Percentiles rank a stretch among this genome's conserved stretches.
phyloP scores from a whole-genome alignment of 2,113 vertebrate genomes.

The Barbus barbus region DNA sequence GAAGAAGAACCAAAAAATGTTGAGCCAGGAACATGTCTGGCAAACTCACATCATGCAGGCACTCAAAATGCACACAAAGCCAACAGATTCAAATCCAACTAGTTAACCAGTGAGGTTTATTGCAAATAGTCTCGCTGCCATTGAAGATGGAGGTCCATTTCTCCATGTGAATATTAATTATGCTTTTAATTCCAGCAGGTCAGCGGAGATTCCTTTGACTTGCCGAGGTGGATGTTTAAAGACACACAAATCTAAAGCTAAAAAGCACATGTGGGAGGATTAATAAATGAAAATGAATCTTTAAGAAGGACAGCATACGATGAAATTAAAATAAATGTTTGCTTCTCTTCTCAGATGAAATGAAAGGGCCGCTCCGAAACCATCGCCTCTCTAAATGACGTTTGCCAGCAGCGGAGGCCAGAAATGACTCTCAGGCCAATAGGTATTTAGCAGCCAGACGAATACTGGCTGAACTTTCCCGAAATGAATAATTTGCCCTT shows the following conservation, averaged over 20 bases:
- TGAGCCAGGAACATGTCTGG: background rate
- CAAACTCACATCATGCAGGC: background rate
- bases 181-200: constrained; percentile 27
- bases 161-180: background rate
- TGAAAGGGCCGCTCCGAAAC: background rate
- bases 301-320: constrained; percentile 6
- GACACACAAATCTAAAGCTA: constrained; percentile 23
- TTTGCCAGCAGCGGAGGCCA: background rate
- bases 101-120: constrained; percentile 4
- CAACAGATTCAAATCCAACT: background rate
- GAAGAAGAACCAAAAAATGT: background rate
- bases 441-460: constrained; percentile 69
- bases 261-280: constrained; percentile 1
- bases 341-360: background rate
- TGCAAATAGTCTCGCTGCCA: background rate
- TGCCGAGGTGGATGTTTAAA: too few relatives aligned
- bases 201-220: too few relatives aligned
- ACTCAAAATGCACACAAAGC: background rate
- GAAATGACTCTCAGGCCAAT: constrained; percentile 68
- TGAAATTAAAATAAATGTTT: constrained; percentile 31
- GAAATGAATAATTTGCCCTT: constrained; percentile 69
- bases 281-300: constrained; percentile 30
- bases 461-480: constrained; percentile 71
- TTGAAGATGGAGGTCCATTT: background rate
- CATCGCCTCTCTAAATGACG: background rate